Evolutionary conservation across 2,888 invertebrate species (phyloP), one percentile per base, ranked within the genome.

Genomic region (Dolomedes plantarius): DNA sequence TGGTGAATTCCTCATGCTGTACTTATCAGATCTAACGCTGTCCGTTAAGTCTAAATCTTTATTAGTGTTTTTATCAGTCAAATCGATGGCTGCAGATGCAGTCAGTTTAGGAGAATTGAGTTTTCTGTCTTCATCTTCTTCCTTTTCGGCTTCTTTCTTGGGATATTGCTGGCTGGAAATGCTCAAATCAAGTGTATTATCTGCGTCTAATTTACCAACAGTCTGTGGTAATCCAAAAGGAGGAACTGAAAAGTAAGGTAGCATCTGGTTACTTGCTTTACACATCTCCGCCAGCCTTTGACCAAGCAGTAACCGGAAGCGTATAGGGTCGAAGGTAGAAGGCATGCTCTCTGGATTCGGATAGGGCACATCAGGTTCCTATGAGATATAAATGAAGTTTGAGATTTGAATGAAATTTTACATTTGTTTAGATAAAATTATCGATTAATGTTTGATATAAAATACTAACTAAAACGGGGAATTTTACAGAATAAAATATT

Each of bases 251-350:
- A 85, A 78, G 76, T 78, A 85, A 73, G 77, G 85, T 56, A 78
- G 78, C 85, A 85, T 31, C 41, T 85, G 85, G 41, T 68, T 78
- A 19, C 67, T 67, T 13, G n/a, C 68, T 65, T 77, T 78, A 69
- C 86, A 86, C 81, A 88, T 85, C 50, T 96, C 97, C 90, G 96
- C 93, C 90, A 97, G 93, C 91, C 97, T 94, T 93, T 97, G 97
- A 93, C 96, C 96, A 89, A 97, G 93, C 88, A 97, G 93, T 89
- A 97, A 93, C 90, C 97, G 94, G 92, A 97, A 97, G 92, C 97
- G 97, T 89, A 96, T 96, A 36, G 97, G 97, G 92, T 97, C 97
- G 91, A 97, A 97, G 87, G 87, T 87, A n/a, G 75, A 62, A 16
- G 65, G 29, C 23, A 27, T 46, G 23, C 74, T 74, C n/a, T 46